Evolutionary conservation across 2,888 invertebrate genomes (phyloP).

Genomic region (Malthinus seriepunctatus): DNA sequence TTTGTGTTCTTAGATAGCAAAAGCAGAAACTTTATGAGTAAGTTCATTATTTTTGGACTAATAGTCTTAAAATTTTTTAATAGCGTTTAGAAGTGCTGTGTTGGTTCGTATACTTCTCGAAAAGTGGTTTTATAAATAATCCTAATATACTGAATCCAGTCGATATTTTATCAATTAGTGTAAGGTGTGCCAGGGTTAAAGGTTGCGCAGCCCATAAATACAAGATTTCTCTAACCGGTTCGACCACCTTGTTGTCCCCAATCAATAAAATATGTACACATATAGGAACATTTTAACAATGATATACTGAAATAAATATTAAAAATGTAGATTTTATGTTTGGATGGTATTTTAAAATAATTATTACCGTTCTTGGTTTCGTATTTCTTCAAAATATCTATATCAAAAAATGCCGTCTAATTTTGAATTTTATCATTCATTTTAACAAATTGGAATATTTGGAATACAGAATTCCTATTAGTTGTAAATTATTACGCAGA

Average conservation of each 20-base stretch:
- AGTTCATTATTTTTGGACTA: too few relatives aligned
- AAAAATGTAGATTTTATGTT: conserved; percentile 25
- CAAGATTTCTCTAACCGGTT: conserved; percentile 30
- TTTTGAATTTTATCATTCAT: too few relatives aligned
- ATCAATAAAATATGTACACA: conserved; percentile 30
- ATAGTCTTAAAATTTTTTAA: too few relatives aligned
- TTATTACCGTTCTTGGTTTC: conserved; percentile 19
- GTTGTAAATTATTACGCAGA: too few relatives aligned
- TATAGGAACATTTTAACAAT: conserved; percentile 31
- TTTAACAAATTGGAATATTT: too few relatives aligned
- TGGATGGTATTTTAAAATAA: conserved; percentile 13
- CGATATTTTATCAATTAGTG: conserved; percentile 48
- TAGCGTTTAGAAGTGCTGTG: too few relatives aligned
- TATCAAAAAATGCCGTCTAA: too few relatives aligned
- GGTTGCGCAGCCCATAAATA: conserved; percentile 37
- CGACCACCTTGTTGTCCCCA: conserved; percentile 28
- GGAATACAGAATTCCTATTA: too few relatives aligned
- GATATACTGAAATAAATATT: conserved; percentile 23
- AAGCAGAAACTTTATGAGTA: too few relatives aligned
- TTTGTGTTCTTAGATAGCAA: too few relatives aligned
- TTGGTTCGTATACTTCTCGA: not conserved
- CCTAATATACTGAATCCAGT: conserved; percentile 44
- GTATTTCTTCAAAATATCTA: conserved; percentile 5
- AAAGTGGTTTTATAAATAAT: conserved; percentile 36
- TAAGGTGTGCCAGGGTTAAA: conserved; percentile 45